Evolutionary conservation across 2,113 vertebrate species (phyloP).

Genomic region (Salminus brasiliensis): DNA sequence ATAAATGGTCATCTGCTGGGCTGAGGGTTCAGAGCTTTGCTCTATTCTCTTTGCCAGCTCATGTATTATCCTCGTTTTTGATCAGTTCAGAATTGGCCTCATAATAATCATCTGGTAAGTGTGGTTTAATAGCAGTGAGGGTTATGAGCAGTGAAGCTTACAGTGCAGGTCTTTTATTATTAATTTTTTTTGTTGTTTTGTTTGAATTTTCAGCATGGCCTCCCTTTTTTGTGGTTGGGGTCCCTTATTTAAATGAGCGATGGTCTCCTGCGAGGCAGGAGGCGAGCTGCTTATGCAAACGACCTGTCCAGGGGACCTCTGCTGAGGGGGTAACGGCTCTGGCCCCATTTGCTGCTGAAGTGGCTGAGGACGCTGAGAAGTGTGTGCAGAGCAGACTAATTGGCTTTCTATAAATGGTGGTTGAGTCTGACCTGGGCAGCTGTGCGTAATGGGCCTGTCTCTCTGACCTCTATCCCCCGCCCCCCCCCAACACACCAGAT

Average conservation of each 20-base stretch:
- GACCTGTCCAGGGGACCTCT: conserved; percentile 47
- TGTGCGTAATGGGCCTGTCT: conserved; percentile 48
- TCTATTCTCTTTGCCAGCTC: neutral
- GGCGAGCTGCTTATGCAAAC: conserved; percentile 51
- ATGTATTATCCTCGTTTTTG: conserved; percentile 16
- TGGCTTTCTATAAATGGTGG: conserved; percentile 52
- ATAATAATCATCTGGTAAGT: conserved; percentile 26
- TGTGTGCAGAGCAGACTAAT: conserved; percentile 44
- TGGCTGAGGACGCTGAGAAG: conserved; percentile 42
- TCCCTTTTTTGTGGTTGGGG: conserved; percentile 16
- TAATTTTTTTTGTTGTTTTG: neutral
- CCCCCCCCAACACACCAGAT: neutral
- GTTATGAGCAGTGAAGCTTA: neutral
- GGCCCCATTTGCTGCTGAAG: conserved; percentile 33
- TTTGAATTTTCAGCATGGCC: neutral
- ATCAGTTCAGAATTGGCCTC: conserved; percentile 26
- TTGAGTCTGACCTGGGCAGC: conserved; percentile 47
- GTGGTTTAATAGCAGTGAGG: conserved; percentile 16
- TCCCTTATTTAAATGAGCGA: conserved; percentile 42
- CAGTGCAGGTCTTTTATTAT: neutral
- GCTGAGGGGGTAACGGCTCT: conserved; percentile 27
- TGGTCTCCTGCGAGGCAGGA: conserved; percentile 21
- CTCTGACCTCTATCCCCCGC: conserved; percentile 29
- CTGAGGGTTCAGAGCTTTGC: conserved; percentile 37
- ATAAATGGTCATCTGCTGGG: conserved; percentile 70